Percentiles rank a stretch among this genome's conserved stretches.
phyloP scores from a whole-genome alignment of 2,888 invertebrate species.

The Julus scandinavius region DNA sequence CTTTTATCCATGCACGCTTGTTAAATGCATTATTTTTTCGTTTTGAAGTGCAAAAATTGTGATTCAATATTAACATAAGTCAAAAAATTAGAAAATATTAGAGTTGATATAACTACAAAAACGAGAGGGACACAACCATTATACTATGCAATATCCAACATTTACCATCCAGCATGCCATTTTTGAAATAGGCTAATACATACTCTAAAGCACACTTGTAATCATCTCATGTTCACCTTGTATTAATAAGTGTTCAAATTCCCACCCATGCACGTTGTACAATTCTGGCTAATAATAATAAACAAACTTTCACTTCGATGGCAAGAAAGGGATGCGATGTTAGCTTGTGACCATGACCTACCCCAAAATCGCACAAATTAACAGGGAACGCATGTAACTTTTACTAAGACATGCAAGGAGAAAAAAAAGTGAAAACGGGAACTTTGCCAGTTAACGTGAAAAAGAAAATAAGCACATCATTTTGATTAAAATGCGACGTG shows the following conservation, averaged over 20 bases:
- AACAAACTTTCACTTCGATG: slow-evolving; percentile 2
- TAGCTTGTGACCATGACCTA: background rate
- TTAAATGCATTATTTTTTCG: too few species aligned
- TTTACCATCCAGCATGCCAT: too few species aligned
- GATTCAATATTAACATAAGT: too few species aligned
- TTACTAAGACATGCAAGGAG: background rate
- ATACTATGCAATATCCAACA: too few species aligned
- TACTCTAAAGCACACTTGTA: background rate
- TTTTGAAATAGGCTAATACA: too few species aligned
- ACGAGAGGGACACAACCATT: too few species aligned
- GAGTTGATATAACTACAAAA: too few species aligned
- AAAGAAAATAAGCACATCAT: slow-evolving; percentile 29
- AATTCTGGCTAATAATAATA: background rate
- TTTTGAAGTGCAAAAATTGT: too few species aligned
- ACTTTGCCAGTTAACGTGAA: background rate
- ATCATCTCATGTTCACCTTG: background rate
- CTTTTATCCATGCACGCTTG: too few species aligned
- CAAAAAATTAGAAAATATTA: too few species aligned
- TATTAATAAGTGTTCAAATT: background rate
- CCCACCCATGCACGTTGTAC: background rate
- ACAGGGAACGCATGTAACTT: background rate
- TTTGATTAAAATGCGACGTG: slow-evolving; percentile 31
- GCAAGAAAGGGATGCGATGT: background rate
- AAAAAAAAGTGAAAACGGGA: background rate
- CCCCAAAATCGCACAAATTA: slow-evolving; percentile 1